These are phyloP conservation scores for Corbicula japonica DNA, from an alignment of 2,888 invertebrate genomes.

Conservation along the genomic window DNA sequence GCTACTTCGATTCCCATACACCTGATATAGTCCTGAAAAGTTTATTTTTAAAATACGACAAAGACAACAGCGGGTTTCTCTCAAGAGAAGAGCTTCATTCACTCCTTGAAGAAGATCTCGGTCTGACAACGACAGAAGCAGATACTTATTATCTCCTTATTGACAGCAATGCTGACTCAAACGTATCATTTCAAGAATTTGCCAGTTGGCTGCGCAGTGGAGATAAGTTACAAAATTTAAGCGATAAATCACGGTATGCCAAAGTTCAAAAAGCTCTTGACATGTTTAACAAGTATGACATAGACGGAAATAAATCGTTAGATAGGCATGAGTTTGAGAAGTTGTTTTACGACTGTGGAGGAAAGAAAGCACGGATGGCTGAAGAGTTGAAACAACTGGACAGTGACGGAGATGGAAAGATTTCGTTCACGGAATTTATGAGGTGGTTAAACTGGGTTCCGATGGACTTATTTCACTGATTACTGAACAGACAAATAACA, in stretches of 20 bases:
- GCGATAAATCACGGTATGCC: conserved; percentile 24
- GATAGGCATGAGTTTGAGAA: conserved; percentile 32
- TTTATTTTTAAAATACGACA: conserved; percentile 38
- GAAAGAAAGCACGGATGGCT: not conserved
- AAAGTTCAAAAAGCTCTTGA: conserved; percentile 26
- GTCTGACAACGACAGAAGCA: conserved; percentile 13
- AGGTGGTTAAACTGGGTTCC: conserved; percentile 47
- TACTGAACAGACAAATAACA: too few relatives aligned
- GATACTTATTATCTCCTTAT: conserved; percentile 25
- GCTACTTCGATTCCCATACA: conserved; percentile 29
- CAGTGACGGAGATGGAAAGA: conserved; percentile 33
- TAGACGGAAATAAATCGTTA: conserved; percentile 22
- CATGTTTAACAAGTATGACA: conserved; percentile 44
- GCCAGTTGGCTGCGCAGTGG: conserved; percentile 28
- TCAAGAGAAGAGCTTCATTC: conserved; percentile 6
- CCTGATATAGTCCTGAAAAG: conserved; percentile 36
- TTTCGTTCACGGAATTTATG: conserved; percentile 40
- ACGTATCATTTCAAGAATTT: conserved; percentile 31
- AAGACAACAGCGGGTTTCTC: conserved; percentile 30
- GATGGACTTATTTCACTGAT: too few relatives aligned
- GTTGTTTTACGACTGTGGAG: conserved; percentile 29
- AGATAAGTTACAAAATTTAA: conserved; percentile 19
- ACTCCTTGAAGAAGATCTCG: conserved; percentile 34
- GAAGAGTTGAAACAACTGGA: conserved; percentile 25
- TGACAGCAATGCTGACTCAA: conserved; percentile 26